Percentiles rank a stretch among this genome's conserved stretches.
These are phyloP conservation scores for Stylophora pistillata DNA, from an alignment of 64 coral and sea anemone genomes.

Conservation along the genomic window DNA sequence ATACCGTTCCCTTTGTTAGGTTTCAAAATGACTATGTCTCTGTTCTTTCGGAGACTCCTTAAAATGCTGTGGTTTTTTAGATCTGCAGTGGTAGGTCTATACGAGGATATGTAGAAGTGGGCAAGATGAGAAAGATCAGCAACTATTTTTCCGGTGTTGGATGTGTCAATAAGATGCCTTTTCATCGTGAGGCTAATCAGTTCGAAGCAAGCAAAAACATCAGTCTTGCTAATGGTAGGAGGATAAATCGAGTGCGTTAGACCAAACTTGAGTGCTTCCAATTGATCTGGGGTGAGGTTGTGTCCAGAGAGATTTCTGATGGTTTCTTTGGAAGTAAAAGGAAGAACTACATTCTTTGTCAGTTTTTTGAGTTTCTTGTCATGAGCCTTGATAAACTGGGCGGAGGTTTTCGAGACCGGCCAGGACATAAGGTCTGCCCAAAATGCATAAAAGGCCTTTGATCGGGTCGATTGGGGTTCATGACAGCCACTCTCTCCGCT, in stretches of 20 bases:
- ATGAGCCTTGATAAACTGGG: neutral
- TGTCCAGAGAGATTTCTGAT: conserved; percentile 10
- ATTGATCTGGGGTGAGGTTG: neutral
- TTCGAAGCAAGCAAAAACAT: conserved; percentile 33
- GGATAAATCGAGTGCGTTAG: conserved; percentile 29
- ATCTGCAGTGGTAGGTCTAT: conserved; percentile 13
- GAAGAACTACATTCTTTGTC: neutral
- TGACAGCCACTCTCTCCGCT: too few relatives aligned
- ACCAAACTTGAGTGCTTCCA: conserved; percentile 30
- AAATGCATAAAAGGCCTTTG: too few relatives aligned
- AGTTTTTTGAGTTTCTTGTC: conserved; percentile 7
- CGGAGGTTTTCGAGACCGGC: too few relatives aligned
- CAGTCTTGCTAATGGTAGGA: neutral
- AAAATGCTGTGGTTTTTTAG: conserved; percentile 21
- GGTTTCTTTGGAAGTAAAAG: neutral
- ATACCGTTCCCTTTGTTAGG: too few relatives aligned
- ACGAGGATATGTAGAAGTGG: conserved; percentile 7
- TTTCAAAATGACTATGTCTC: conserved; percentile 43
- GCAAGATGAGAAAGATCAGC: conserved; percentile 44
- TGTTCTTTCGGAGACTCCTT: conserved; percentile 24
- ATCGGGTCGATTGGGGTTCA: too few relatives aligned
- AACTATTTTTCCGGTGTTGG: conserved; percentile 35
- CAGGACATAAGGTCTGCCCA: too few relatives aligned
- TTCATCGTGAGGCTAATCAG: too few relatives aligned
- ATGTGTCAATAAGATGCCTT: too few relatives aligned